Evolutionary conservation across 23 tunicate genomes (phyloP).

Genomic region (Corella eumyota): DNA sequence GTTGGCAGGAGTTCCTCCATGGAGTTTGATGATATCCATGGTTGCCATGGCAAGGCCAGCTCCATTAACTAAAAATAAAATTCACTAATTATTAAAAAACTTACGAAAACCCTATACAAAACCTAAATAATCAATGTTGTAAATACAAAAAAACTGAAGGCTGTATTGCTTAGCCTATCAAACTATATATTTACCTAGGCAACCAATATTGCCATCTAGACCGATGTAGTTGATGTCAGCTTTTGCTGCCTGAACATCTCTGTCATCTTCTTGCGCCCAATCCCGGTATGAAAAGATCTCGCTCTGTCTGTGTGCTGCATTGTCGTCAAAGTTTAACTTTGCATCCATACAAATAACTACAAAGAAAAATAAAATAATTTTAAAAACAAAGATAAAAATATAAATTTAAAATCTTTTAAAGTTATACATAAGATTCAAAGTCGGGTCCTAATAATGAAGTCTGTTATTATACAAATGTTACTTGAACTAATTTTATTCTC

Average conservation of each 20-base stretch:
- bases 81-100: too few relatives aligned
- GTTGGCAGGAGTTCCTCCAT: slow-evolving; percentile 98
- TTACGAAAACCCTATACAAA: too few relatives aligned
- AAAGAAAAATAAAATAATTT: neutral
- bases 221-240: slow-evolving; percentile 93
- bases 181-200: slow-evolving; percentile 89
- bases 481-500: too few relatives aligned
- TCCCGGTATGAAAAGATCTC: slow-evolving; percentile 80
- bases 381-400: too few relatives aligned
- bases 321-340: slow-evolving; percentile 96
- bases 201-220: slow-evolving; percentile 99
- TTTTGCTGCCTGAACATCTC: slow-evolving; percentile 95
- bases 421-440: too few relatives aligned
- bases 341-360: slow-evolving; percentile 98
- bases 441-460: too few relatives aligned
- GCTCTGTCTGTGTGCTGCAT: slow-evolving; percentile 92
- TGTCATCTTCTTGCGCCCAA: slow-evolving; percentile 88
- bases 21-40: slow-evolving; percentile 99
- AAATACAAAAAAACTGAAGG: too few relatives aligned
- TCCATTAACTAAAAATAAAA: slow-evolving; percentile 47
- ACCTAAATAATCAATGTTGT: too few relatives aligned
- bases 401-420: too few relatives aligned
- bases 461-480: too few relatives aligned
- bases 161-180: too few relatives aligned
- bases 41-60: slow-evolving; percentile 99